Conservation (phyloP, 2,113 vertebrate genomes). For the Ginglymostoma cirratum region DNA sequence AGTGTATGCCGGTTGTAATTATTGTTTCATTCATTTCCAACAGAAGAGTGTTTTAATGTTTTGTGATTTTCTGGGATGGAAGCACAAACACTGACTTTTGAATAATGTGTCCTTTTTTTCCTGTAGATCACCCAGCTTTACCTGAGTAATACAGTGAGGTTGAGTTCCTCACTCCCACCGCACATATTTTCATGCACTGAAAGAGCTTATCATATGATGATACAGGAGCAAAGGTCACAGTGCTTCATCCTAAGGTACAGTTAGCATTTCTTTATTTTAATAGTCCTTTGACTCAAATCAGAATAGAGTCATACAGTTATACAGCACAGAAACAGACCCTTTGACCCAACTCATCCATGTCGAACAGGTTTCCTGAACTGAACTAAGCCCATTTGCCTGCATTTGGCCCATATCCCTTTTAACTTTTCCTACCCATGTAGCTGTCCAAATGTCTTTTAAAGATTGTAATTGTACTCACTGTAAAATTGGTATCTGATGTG, state of each 20-base stretch:
- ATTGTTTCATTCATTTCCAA: background rate
- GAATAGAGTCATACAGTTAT: too few relatives aligned
- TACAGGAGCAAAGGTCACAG: conserved; percentile 75
- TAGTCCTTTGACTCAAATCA: conserved; percentile 8
- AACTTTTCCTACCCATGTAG: too few relatives aligned
- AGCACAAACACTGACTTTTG: background rate
- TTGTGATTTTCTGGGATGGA: background rate
- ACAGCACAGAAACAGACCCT: too few relatives aligned
- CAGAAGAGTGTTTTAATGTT: background rate
- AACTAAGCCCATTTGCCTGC: too few relatives aligned
- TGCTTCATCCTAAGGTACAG: conserved; percentile 87
- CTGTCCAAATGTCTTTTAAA: too few relatives aligned
- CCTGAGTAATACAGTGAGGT: conserved; percentile 69
- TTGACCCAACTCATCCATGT: too few relatives aligned
- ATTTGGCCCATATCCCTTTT: too few relatives aligned
- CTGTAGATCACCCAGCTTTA: conserved; percentile 87
- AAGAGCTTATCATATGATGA: conserved; percentile 82
- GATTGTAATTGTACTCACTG: background rate
- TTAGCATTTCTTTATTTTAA: background rate
- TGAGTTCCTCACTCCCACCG: conserved; percentile 79
- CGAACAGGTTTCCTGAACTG: too few relatives aligned
- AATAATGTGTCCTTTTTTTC: conserved; percentile 40
- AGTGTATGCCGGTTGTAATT: background rate
- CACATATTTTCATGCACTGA: conserved; percentile 92
- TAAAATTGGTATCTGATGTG: background rate